Evolutionary conservation across 2,888 invertebrate species (phyloP), one percentile per base, ranked within the genome.

Genomic region (Aleiodes leptofemur): DNA sequence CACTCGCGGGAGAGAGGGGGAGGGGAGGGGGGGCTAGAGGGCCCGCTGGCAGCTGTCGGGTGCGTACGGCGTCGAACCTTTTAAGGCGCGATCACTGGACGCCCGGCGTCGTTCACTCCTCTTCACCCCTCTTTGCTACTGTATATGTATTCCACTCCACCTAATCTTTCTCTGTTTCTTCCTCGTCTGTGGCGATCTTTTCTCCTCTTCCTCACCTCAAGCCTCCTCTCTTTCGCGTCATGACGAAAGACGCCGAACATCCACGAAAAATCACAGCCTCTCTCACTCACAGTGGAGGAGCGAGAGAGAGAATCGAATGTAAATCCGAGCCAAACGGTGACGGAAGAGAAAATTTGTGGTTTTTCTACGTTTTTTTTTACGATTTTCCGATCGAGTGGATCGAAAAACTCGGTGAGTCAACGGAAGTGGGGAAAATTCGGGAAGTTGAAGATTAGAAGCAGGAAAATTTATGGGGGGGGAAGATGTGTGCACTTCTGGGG

Each of bases 11-110:
- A 78, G 74, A 69, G 75, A 78, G 77, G 51, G 23, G 23, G 23
- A 23, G 23, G 23, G 23, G 23, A 1, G 23, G 23, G 66, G 74
- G 59, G 68, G 73, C 66, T 43, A 43, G 76, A 74, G 77, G 68
- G 79, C 78, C 78, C 80, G 81, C 85, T 86, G 87, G 87, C 88
- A 87, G 88, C 87, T 87, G 88, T 84, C 84, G 85, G 87, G 89
- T 88, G 89, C 88, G 89, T 88, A 88, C 88, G 89, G 89, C 89
- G 89, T 88, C 89, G 89, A 87, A 85, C 89, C 89, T 87, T 89
- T 89, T 89, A 89, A 89, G 89, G 89, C 88, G 88, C 89, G 88
- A 88, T 87, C 88, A 84, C 85, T 86, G 88, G 88, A 88, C 88
- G 88, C 88, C 86, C 81, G 87, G 88, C 89, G 89, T 88, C 89